Conservation (phyloP, 2,797 vertebrate genomes). For the Sarcophilus harrisii region DNA sequence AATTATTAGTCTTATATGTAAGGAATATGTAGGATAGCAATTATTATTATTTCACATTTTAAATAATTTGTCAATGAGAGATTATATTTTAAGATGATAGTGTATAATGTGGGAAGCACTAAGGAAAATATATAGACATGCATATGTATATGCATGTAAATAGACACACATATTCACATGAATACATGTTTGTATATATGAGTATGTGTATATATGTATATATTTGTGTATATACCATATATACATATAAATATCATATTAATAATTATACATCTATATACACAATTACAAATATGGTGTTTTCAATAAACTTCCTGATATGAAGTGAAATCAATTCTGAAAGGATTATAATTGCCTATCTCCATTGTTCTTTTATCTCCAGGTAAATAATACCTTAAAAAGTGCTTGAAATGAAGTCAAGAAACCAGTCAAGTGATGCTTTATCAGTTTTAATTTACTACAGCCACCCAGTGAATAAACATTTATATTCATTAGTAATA, state of each 20-base stretch:
- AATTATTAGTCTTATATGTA: too few relatives aligned
- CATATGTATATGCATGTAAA: background rate
- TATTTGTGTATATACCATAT: too few relatives aligned
- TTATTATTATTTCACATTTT: too few relatives aligned
- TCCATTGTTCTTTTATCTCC: constrained; percentile 27
- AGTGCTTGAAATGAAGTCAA: background rate
- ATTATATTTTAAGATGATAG: too few relatives aligned
- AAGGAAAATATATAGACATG: background rate
- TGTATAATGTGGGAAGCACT: too few relatives aligned
- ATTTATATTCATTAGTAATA: constrained; percentile 38
- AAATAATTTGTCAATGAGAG: too few relatives aligned
- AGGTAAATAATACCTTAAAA: constrained; percentile 16
- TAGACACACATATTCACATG: background rate
- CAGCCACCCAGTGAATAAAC: constrained; percentile 23
- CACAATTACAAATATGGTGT: constrained; percentile 33
- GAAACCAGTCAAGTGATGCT: constrained; percentile 7
- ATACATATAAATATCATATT: background rate
- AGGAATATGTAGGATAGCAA: too few relatives aligned
- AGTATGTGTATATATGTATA: background rate
- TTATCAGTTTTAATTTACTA: constrained; percentile 43
- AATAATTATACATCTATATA: too few relatives aligned
- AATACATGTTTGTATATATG: background rate
- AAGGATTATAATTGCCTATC: background rate
- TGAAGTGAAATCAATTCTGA: constrained; percentile 10
- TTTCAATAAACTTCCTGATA: constrained; percentile 47